A percentile compares a stretch with the other conserved stretches of the same genome.
These are phyloP conservation scores for Pogonus chalceus DNA, from an alignment of 1,140 invertebrate species.

Conservation along the genomic window DNA sequence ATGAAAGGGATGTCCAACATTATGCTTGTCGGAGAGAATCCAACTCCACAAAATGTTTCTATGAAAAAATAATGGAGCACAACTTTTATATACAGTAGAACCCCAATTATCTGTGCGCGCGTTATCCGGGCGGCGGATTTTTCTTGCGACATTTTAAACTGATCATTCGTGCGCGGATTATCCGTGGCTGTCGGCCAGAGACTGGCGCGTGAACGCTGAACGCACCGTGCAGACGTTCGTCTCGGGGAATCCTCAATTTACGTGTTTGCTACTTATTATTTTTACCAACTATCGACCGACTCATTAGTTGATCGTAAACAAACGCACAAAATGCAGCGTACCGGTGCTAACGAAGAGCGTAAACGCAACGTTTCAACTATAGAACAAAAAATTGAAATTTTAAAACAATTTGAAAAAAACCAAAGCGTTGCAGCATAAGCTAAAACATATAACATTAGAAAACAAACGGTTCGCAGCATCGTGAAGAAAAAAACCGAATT, in stretches of 20 bases:
- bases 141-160: background rate
- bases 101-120: background rate
- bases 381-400: background rate
- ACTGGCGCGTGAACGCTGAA: no score
- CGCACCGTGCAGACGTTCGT: no score
- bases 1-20: no score
- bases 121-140: background rate
- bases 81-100: background rate
- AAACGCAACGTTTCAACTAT: background rate
- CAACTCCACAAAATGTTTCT: no score
- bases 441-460: constrained; percentile 11
- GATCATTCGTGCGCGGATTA: background rate
- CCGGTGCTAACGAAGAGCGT: background rate
- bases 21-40: no score
- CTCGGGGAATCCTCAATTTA: background rate
- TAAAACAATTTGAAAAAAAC: background rate
- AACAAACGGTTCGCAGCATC: constrained; percentile 13
- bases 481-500: constrained; percentile 11
- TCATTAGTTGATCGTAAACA: background rate
- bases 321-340: background rate
- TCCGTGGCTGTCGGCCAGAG: background rate
- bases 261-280: background rate
- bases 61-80: no score
- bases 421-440: constrained; percentile 4
- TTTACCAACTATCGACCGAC: background rate